Percentiles rank a stretch among this genome's conserved stretches.
phyloP scores from a whole-genome alignment of 2,113 vertebrate genomes.

The Trematomus loennbergii region DNA sequence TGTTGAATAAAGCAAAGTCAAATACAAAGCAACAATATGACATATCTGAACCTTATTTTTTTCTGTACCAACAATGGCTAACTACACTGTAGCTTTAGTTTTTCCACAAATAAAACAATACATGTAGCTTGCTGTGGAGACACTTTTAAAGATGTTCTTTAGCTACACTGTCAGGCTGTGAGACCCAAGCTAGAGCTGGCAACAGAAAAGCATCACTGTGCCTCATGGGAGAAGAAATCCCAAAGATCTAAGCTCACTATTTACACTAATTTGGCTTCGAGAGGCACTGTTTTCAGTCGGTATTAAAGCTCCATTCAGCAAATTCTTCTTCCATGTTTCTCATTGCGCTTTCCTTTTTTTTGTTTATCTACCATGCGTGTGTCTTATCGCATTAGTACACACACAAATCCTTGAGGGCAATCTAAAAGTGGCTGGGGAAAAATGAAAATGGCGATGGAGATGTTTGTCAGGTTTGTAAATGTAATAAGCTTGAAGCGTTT shows the following conservation, averaged over 20 bases:
- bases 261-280: conserved; percentile 50
- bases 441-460: conserved; percentile 45
- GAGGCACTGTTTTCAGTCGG: conserved; percentile 40
- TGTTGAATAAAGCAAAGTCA: background rate
- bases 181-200: conserved; percentile 35
- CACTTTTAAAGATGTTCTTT: conserved; percentile 20
- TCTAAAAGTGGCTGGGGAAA: conserved; percentile 37
- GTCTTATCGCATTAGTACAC: conserved; percentile 44
- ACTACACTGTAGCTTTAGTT: background rate
- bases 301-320: conserved; percentile 10
- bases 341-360: conserved; percentile 11
- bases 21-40: conserved; percentile 17
- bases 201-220: conserved; percentile 40
- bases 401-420: conserved; percentile 49
- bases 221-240: conserved; percentile 55
- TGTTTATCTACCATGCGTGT: background rate
- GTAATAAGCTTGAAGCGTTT: conserved; percentile 41
- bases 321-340: conserved; percentile 24
- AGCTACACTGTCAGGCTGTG: conserved; percentile 19
- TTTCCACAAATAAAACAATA: background rate
- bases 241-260: conserved; percentile 43
- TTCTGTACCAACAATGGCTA: background rate
- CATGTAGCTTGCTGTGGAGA: conserved; percentile 20
- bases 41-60: background rate
- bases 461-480: conserved; percentile 52